A percentile compares a stretch with the other conserved stretches of the same genome.
These are phyloP conservation scores for Esox niger DNA, from an alignment of 2,113 vertebrate species.

Conservation along the genomic window DNA sequence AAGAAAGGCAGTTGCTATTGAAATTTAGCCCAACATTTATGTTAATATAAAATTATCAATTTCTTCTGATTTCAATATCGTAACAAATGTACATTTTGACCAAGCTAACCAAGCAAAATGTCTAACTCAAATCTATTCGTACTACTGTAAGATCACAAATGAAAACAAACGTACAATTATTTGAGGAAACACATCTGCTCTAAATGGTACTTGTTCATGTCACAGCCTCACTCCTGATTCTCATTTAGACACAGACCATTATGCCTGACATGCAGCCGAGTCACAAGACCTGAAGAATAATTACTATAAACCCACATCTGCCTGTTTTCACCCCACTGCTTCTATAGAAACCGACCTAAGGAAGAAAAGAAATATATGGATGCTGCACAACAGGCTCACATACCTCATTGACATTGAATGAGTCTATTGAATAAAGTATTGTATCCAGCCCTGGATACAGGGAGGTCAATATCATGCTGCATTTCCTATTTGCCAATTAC, in stretches of 20 bases:
- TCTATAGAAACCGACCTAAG: no score
- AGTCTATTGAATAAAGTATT: no score
- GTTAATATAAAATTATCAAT: no score
- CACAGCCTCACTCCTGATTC: slow-evolving; percentile 28
- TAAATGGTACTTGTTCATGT: slow-evolving; percentile 35
- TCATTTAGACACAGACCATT: slow-evolving; percentile 39
- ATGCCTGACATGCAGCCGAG: slow-evolving; percentile 28
- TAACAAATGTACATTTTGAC: background rate
- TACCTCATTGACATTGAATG: background rate
- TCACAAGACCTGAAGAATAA: slow-evolving; percentile 61
- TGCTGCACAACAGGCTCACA: background rate
- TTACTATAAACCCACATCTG: slow-evolving; percentile 43
- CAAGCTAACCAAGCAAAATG: background rate
- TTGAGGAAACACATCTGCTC: background rate
- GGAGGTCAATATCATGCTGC: background rate
- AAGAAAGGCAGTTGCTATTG: no score
- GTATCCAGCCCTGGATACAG: no score
- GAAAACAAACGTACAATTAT: background rate
- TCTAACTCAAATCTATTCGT: background rate
- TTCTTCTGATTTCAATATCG: no score
- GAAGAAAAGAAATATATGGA: no score
- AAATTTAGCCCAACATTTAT: no score
- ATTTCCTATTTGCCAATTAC: no score
- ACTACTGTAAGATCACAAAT: background rate
- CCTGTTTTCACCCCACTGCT: no score